Base-by-base conservation (phyloP, 2,797 vertebrate species). In the Phoxinus dragarum region DNA sequence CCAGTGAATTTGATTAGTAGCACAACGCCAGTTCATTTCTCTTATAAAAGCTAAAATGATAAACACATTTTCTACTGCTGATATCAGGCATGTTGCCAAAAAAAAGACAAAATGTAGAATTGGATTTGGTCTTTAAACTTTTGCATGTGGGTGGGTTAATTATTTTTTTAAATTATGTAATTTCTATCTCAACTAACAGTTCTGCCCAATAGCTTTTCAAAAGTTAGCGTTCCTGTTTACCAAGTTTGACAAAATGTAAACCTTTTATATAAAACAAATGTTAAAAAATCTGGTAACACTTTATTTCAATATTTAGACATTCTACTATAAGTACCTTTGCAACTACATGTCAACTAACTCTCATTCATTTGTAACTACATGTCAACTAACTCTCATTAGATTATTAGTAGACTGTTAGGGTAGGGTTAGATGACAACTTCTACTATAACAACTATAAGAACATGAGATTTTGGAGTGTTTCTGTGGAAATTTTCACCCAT, bases 31-130 rank as follows among this genome's bases (percentile, higher is more conserved):
- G 67, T 64, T 81, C 17, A 81, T 47, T 79, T 73, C n/a, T 61
- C 17, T 54, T 17, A 52, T 86, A 31, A 69, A 75, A 80, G 80
- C 42, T 66, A n/a, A 74, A 74, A 72, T 44, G 80, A 82, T 44
- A 81, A 81, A 64, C 38, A 82, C 9, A 72, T 73, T 73, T 73
- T 71, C 44, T 69, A 19, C 64, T 36, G 78, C 61, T 80, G 42
- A 67, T 80, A 80, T 68, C n/a, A 67, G 17, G 19, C 6, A 67
- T 17, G 10, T 14, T 61, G 12, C 11, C 16, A 10, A 47, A 17
- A 19, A 17, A 59, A 59, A 59, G 23, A n/a, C 54, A 17, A 10
- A n/a, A 1, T 52, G 27, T 23, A 23, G 31, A 75, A 54, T 23
- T 76, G 21, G 31, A 38, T 6, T 38, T n/a, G 52, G 6, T 77